A percentile compares a stretch with the other conserved stretches of the same genome.
Evolutionary conservation across 2,113 vertebrate genomes (phyloP).

Genomic region (Tenebrosternarchus preto): DNA sequence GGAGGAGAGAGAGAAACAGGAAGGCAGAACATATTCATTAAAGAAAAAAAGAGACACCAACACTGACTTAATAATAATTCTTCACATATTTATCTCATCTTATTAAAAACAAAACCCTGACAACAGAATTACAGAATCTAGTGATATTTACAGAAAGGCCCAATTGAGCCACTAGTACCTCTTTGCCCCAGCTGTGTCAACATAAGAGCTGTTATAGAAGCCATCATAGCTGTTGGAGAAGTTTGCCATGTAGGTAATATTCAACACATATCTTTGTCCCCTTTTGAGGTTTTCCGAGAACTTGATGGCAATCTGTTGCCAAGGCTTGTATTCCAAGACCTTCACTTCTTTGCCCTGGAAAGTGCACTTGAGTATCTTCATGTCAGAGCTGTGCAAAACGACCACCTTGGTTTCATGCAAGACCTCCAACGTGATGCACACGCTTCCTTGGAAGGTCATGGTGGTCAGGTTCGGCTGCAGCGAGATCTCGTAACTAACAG

Average conservation of each 20-base stretch:
- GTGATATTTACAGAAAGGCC: not conserved
- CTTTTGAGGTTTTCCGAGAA: constrained; percentile 75
- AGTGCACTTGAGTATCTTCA: constrained; percentile 80
- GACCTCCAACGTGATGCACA: constrained; percentile 78
- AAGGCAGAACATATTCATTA: not conserved
- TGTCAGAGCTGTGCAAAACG: constrained; percentile 83
- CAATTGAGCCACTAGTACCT: constrained; percentile 59
- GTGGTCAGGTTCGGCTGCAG: constrained; percentile 83
- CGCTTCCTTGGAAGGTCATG: constrained; percentile 80
- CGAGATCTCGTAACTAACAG: constrained; percentile 83
- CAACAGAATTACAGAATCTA: not conserved
- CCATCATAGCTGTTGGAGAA: constrained; percentile 85
- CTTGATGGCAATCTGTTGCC: constrained; percentile 85
- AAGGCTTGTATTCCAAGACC: constrained; percentile 82
- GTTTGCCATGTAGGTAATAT: constrained; percentile 80
- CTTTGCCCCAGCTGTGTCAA: constrained; percentile 72
- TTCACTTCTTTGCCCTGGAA: constrained; percentile 65
- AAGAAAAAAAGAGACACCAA: not conserved
- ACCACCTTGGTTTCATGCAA: constrained; percentile 77
- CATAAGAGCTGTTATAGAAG: constrained; percentile 91
- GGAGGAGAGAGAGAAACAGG: not conserved
- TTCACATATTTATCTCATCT: not conserved
- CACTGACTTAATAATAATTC: not conserved
- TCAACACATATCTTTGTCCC: constrained; percentile 78
- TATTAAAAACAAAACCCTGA: no score